Evolutionary conservation across 1,140 invertebrate genomes (phyloP), one percentile per base, ranked within the genome.

Genomic region (Scaptomyza pallida): DNA sequence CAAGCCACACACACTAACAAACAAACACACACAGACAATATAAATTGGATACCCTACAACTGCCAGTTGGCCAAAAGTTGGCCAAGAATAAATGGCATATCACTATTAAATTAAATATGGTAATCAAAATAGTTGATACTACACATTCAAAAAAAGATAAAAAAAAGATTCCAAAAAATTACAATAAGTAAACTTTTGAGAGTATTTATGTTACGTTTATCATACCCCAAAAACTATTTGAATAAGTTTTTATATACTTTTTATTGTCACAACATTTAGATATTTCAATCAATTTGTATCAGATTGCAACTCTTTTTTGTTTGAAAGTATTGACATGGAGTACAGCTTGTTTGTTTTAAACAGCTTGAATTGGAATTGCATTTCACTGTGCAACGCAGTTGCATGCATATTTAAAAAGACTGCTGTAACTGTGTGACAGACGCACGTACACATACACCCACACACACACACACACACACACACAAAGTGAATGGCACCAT

Each of bases 381-480:
- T 73, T 80, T 64, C 30, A 13, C 44, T 63, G 67, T 61, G 64
- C 72, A 75, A 61, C 89, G 67, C 74, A 68, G 26, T 75, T 56
- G 57, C 47, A 65, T 89, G 65, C 60, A 76, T 82, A 82, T 78
- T 80, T 89, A 70, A 86, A 75, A 71, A 37, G 35, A 47, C 33
- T 43, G 16, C 43, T 37, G 50, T 69, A 35, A 55, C 57, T n/a
- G n/a, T n/a, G n/a, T n/a, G n/a, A n/a, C n/a, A n/a, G n/a, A n/a
- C n/a, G n/a, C n/a, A n/a, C n/a, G n/a, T n/a, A 45, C 54, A 45
- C 61, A 65, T 50, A 35, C 40, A 47, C 9, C 55, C 54, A 43
- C 26, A 51, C 26, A 62, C 44, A 55, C 17, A 9, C n/a, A 15
- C 17, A 15, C 9, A 30, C 48, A 10, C 44, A 35, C 13, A 45